Evolutionary conservation across 2,797 vertebrate genomes (phyloP), one percentile per base, ranked within the genome.

Genomic region (Poecilia wingei): DNA sequence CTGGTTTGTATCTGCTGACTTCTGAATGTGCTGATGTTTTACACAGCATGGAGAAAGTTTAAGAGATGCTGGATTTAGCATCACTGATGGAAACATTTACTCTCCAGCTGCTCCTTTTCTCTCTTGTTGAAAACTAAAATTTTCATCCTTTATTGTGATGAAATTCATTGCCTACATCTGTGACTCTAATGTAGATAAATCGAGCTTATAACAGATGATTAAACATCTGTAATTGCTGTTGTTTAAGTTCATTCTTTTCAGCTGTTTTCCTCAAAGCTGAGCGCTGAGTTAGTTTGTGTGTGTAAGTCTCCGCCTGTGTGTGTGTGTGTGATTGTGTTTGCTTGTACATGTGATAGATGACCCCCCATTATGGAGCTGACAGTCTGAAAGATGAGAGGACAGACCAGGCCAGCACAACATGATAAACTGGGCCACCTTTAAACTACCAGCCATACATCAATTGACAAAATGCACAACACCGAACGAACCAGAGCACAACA

Each of bases 381-480:
- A 91, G 87, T 66, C 85, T 86, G 85, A 86, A 77, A 87, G 88
- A 89, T 83, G 87, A 91, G 88, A 92, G 89, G 87, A 93, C 83
- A 89, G 90, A 77, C 80, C 82, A 75, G 84, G 87, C 79, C 82
- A 82, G 79, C 75, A 79, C 55, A 25, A 85, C 86, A 88, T 90
- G 87, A 94, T 88, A 92, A 93, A 91, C 86, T 88, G 84, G 88
- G 87, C 86, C 88, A 86, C 89, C 88, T 88, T 89, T 87, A 87
- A 84, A 90, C 84, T 77, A 84, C 79, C 55, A 77, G 83, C 82
- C 84, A 88, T 88, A 83, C 83, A 93, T 92, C 91, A 93, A 81
- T 16, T 73, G 68, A 86, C 81, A 86, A 61, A 39, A 51, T 36
- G 69, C 41, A 39, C 74, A 82, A 79, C 80, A 82, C 5, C 51